Base-by-base conservation (phyloP, 2,113 vertebrate species). In the Oreochromis tanganicae region DNA sequence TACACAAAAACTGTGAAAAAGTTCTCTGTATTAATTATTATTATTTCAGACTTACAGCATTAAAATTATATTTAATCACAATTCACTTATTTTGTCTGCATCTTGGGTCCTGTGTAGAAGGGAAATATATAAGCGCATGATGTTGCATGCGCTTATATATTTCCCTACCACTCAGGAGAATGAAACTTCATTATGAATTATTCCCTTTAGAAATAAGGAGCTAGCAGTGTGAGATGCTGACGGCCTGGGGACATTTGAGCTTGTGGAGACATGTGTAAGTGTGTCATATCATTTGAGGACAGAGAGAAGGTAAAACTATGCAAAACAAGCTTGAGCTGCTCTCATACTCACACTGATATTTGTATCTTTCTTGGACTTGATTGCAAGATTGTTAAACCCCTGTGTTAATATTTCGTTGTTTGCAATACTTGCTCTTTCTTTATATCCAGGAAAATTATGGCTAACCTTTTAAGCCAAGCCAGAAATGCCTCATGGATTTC, bases 131-230 rank as follows among this genome's bases (percentile, higher is more conserved):
- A 66, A 66, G 61, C 17, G 1, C 17, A 12, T 36, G 61, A n/a
- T 66, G 17, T 82, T 84, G 55, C 55, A 56, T 29, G 27, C 1
- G 19, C n/a, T 48, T 50, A 46, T 41, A 41, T 61, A 13, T 80
- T 61, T n/a, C 29, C 14, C 14, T 29, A 36, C 43, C 24, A 29
- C 54, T 66, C 73, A n/a, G 48, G 79, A 78, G 73, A 89, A 41
- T 61, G 75, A 80, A 82, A 90, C 38, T 71, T 17, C 56, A 89
- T 90, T 75, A 88, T 89, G 63, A 90, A 89, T 91, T 80, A 93
- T 92, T 93, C 87, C 78, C 90, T 92, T 92, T 85, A 85, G 87
- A 91, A 89, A 93, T 12, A 71, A 78, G 75, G 55, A 90, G 48
- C 46, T 8, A 21, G 38, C 61, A 43, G 78, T n/a, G 24, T 16